Evolutionary conservation across 2,888 invertebrate species (phyloP).

Genomic region (Ecliptopera silaceata): DNA sequence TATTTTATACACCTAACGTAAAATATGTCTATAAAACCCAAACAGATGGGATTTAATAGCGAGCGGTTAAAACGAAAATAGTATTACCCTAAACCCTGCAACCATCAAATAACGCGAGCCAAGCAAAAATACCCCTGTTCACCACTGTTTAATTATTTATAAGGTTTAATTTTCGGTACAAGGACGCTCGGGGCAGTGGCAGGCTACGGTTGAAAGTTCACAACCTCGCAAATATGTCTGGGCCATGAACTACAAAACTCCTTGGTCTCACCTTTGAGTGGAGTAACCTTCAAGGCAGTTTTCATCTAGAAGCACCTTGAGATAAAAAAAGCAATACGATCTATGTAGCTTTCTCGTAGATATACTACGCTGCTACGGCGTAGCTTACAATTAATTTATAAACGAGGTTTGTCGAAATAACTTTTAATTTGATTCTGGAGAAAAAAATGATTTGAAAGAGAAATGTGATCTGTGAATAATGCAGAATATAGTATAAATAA

Average conservation of each 20-base stretch:
- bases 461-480: no score
- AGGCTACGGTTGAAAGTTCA: slow-evolving; percentile 19
- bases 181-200: slow-evolving; percentile 14
- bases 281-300: slow-evolving; percentile 26
- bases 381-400: not conserved
- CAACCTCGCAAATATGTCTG: slow-evolving; percentile 44
- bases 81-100: slow-evolving; percentile 10
- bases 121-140: slow-evolving; percentile 9
- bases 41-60: not conserved
- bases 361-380: slow-evolving; percentile 22
- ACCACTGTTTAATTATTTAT: slow-evolving; percentile 10
- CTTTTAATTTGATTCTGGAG: no score
- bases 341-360: slow-evolving; percentile 26
- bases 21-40: not conserved
- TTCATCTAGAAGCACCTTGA: slow-evolving; percentile 8
- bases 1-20: not conserved
- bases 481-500: no score
- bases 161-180: slow-evolving; percentile 17
- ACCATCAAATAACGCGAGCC: slow-evolving; percentile 4
- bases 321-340: slow-evolving; percentile 13
- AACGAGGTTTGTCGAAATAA: no score
- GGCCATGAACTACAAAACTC: slow-evolving; percentile 47
- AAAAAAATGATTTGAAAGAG: no score
- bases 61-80: slow-evolving; percentile 12
- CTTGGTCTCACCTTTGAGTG: slow-evolving; percentile 43